Base-by-base conservation (phyloP, 2,797 vertebrate species). In the Sus cebifrons region DNA sequence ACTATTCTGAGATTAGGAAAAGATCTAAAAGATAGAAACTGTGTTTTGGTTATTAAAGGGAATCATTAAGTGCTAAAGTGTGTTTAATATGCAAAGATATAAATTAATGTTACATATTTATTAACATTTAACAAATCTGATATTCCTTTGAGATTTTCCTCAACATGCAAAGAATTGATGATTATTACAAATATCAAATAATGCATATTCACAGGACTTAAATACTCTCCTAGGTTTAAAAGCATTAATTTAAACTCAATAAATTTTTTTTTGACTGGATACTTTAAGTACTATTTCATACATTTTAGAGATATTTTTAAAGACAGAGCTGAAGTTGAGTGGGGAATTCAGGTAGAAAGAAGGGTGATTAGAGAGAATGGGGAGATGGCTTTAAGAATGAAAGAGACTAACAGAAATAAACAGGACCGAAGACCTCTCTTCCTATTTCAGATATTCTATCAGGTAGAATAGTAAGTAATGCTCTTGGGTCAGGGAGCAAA, bases 111-210 rank as follows among this genome's bases (percentile, higher is more conserved):
- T 95, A 90, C 2, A 91, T 36, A 89, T 83, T 87, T 87, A 49
- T 65, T 86, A 87, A 85, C 23, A 93, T 82, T 92, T 62, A 85
- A 54, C 56, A 96, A 92, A 85, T 94, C 20, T 90, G 75, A 83
- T 29, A 89, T 74, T 75, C 58, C 40, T 96, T 81, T 87, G 82
- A 82, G 60, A 68, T 68, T 89, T 92, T 85, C 25, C 56, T 92
- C 5, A 88, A 16, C 5, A 90, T 52, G 58, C 36, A 85, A 97
- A 94, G 5, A 32, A 70, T 40, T 88, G 32, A 60, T 87, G 5
- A 64, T 73, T 82, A 86, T 92, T 67, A 71, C 1, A 92, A 71
- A 71, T 68, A 91, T 64, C 29, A 96, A 73, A 91, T 84, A 62
- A 85, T 83, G 27, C 88, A 82, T 88, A 40, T 54, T 86, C 49